Percentiles rank a stretch among this genome's conserved stretches.
Conservation (phyloP, 2,113 vertebrate genomes). For the Morone saxatilis region DNA sequence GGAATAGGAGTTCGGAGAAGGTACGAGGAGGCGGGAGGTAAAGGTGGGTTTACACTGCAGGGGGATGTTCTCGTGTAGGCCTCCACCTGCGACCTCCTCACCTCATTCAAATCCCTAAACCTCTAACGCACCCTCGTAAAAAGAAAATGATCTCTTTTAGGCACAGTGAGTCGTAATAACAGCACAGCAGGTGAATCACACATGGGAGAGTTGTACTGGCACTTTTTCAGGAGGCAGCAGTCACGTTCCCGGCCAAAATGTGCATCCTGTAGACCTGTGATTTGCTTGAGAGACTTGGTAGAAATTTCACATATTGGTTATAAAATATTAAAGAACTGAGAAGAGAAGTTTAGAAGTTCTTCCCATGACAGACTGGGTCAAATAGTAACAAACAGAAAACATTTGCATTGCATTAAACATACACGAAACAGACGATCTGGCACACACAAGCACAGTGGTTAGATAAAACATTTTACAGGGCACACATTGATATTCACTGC, state of each 20-base stretch:
- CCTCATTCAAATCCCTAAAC: conserved; percentile 14
- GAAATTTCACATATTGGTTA: not conserved
- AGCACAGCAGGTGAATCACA: conserved; percentile 27
- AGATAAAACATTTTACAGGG: conserved; percentile 24
- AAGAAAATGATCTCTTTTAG: not conserved
- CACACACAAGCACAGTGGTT: not conserved
- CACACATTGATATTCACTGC: conserved; percentile 70
- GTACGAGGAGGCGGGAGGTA: conserved; percentile 5
- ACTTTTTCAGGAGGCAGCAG: not conserved
- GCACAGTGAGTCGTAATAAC: not conserved
- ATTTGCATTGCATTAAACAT: conserved; percentile 8
- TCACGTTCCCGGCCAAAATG: not conserved
- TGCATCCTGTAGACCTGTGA: not conserved
- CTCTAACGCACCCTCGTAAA: not conserved
- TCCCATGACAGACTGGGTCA: not conserved
- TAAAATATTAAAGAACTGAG: not conserved
- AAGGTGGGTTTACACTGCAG: conserved; percentile 9
- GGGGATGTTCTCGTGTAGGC: not conserved
- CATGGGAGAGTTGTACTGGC: not conserved
- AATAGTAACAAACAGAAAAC: conserved; percentile 1
- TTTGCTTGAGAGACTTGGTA: not conserved
- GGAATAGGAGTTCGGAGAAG: not conserved
- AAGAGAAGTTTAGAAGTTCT: not conserved
- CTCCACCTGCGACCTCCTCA: conserved; percentile 22
- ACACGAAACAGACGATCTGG: conserved; percentile 6